These are phyloP conservation scores for Aleadryas rufinucha DNA, from an alignment of 2,113 vertebrate genomes.

Conservation along the genomic window DNA sequence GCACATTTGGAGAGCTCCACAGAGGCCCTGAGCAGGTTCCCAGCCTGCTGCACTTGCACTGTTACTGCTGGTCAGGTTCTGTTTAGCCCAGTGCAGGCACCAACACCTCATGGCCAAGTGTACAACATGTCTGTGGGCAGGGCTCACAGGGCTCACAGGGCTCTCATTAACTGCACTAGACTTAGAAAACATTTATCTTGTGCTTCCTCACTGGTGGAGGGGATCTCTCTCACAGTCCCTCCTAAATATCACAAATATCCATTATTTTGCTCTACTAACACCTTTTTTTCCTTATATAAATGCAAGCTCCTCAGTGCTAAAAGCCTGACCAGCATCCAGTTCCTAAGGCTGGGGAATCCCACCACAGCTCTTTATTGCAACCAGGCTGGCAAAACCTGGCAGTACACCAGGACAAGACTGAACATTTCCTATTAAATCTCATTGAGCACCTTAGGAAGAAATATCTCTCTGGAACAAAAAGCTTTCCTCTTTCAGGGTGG, in stretches of 20 bases:
- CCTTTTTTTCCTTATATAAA: neutral
- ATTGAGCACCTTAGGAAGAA: neutral
- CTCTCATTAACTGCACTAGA: too few relatives aligned
- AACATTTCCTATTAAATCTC: neutral
- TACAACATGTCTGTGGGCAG: neutral
- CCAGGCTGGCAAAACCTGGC: neutral
- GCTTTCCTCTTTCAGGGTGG: neutral
- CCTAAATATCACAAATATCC: neutral
- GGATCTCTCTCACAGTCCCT: neutral
- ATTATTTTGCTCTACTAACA: neutral
- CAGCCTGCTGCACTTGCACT: neutral
- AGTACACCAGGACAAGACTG: neutral
- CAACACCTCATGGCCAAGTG: accelerated
- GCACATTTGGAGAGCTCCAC: neutral
- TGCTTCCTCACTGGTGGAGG: neutral
- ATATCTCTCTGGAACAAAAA: neutral
- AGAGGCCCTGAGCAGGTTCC: accelerated
- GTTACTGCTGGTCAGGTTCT: neutral
- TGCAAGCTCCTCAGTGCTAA: neutral
- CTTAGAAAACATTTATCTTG: neutral
- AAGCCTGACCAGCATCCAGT: neutral
- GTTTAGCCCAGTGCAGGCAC: too few relatives aligned
- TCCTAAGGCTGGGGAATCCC: neutral
- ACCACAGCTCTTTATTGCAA: neutral
- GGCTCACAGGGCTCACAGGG: neutral